phyloP scores from a whole-genome alignment of 1,140 invertebrate genomes.

The Lepidotrigona ventralis region DNA sequence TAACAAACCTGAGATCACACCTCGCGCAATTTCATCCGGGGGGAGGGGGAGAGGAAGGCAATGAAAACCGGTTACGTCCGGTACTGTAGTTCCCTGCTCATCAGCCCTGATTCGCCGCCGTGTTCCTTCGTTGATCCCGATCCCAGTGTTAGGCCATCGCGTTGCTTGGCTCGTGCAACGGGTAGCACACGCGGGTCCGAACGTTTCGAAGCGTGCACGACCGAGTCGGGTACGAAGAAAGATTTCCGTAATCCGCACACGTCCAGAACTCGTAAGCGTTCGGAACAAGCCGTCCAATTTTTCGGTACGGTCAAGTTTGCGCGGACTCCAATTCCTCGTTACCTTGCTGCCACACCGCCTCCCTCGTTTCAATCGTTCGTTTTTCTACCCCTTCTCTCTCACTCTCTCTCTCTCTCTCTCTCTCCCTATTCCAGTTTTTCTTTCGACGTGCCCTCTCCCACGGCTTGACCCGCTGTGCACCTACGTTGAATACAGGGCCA shows the following conservation, averaged over 20 bases:
- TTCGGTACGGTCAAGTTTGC: slow-evolving; percentile 73
- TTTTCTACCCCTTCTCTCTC: slow-evolving; percentile 10
- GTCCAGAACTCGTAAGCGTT: slow-evolving; percentile 69
- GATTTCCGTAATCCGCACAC: slow-evolving; percentile 66
- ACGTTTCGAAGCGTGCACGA: background rate
- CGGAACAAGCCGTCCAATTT: slow-evolving; percentile 72
- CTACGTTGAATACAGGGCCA: slow-evolving; percentile 55
- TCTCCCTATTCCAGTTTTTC: slow-evolving; percentile 29
- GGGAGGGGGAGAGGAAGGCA: too few species aligned
- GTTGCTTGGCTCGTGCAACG: background rate
- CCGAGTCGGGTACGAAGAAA: slow-evolving; percentile 3
- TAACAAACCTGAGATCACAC: too few species aligned
- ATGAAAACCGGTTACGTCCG: too few species aligned
- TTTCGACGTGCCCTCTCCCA: slow-evolving; percentile 30
- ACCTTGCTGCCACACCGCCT: slow-evolving; percentile 34
- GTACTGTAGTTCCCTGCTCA: too few species aligned
- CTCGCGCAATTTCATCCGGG: too few species aligned
- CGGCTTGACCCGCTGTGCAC: slow-evolving; percentile 44
- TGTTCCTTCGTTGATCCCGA: too few species aligned
- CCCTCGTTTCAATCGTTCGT: slow-evolving; percentile 41
- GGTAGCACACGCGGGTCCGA: slow-evolving; percentile 7
- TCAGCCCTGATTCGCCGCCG: too few species aligned
- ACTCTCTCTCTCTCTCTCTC: slow-evolving; percentile 14
- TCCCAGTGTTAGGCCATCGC: too few species aligned
- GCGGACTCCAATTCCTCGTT: slow-evolving; percentile 63